These are phyloP conservation scores for Danio choprae DNA, from an alignment of 2,797 vertebrate species.

Conservation along the genomic window DNA sequence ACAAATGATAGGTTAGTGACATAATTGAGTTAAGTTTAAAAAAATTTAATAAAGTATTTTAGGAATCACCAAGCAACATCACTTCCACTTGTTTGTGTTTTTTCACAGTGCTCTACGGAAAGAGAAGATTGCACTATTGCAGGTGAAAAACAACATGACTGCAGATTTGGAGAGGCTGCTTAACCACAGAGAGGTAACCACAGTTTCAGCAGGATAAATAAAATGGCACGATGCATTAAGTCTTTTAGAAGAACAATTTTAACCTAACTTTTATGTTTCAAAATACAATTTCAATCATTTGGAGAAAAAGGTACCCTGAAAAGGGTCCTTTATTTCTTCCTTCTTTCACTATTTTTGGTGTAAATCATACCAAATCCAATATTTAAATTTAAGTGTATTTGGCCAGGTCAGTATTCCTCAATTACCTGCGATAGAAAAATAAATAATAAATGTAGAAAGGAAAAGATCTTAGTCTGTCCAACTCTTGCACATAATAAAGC, in stretches of 20 bases:
- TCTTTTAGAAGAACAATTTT: not conserved
- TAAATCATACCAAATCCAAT: not conserved
- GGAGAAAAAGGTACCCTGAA: not conserved
- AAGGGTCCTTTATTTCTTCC: not conserved
- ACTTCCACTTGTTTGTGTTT: constrained; percentile 53
- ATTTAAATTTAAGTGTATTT: not conserved
- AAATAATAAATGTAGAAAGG: not conserved
- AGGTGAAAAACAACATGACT: constrained; percentile 95
- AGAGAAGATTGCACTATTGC: constrained; percentile 87
- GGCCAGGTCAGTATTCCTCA: not conserved
- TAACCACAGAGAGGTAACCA: constrained; percentile 92
- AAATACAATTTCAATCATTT: not conserved
- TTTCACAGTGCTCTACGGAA: constrained; percentile 86
- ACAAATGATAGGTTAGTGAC: not conserved
- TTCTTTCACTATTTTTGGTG: not conserved
- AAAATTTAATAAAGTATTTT: not conserved
- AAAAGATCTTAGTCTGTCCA: not conserved
- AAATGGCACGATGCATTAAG: too few relatives aligned
- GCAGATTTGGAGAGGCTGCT: constrained; percentile 94
- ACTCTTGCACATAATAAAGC: constrained; percentile 7
- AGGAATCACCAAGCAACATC: not conserved
- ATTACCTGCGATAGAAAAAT: not conserved
- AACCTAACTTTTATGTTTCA: not conserved
- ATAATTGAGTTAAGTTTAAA: not conserved
- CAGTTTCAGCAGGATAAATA: not conserved